phyloP scores from a whole-genome alignment of 2,113 vertebrate species.

The Tor tambroides region DNA sequence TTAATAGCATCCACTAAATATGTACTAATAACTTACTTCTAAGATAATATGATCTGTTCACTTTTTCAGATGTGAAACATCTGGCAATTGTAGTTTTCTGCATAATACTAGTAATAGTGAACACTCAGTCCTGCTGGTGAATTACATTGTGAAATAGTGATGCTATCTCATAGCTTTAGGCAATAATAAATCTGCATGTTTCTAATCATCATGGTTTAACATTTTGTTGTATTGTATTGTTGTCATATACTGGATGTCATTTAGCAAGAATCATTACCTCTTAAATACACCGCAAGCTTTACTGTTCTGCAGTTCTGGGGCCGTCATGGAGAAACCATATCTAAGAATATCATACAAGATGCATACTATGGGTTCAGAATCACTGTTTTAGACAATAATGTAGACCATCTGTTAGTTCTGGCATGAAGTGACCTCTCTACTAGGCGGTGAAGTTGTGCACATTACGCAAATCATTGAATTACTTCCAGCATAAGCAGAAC shows the following conservation, averaged over 20 bases:
- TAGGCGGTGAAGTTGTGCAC: background rate
- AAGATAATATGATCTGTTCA: too few species aligned
- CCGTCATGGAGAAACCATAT: background rate
- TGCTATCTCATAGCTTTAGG: background rate
- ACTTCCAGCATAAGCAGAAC: slow-evolving; percentile 64
- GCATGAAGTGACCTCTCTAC: slow-evolving; percentile 11
- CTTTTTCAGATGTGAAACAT: background rate
- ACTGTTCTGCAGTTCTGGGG: background rate
- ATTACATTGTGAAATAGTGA: too few species aligned
- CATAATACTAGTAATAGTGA: background rate
- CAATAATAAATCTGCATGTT: background rate
- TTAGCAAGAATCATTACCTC: background rate
- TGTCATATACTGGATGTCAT: background rate
- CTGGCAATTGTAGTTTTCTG: background rate
- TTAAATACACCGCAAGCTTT: background rate
- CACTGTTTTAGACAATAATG: background rate
- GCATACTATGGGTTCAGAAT: background rate
- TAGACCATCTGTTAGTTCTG: background rate
- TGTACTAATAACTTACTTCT: too few species aligned
- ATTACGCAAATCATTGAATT: slow-evolving; percentile 61
- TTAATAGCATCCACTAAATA: background rate
- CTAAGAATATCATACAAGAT: background rate
- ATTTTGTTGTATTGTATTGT: background rate
- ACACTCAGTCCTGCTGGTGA: background rate
- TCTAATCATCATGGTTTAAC: background rate